Base-by-base conservation (phyloP, 37 sponge, comb jelly and placozoan genomes). In the Spongilla lacustris region DNA sequence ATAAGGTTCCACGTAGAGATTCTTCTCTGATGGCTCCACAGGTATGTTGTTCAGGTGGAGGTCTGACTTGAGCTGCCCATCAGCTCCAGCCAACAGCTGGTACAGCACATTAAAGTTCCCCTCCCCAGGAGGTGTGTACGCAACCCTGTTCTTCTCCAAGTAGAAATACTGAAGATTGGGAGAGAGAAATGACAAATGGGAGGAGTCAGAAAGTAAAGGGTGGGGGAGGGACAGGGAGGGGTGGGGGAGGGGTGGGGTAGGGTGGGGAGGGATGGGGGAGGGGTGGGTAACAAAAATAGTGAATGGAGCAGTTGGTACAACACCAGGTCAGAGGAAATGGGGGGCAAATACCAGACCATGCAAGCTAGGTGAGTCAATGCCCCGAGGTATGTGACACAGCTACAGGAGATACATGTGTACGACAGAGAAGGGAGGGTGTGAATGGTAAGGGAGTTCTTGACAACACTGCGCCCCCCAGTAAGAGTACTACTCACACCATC, bases 51-150 rank as follows among this genome's bases (percentile, higher is more conserved):
- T 77, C 34, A 96, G 83, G 80, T 90, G 36, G 22, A 96, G 89
- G 73, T 96, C 94, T 36, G 74, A 83, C 83, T 83, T 80, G 35
- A 97, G 81, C 68, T 93, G 87, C 6, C 89, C 92, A 70, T 94
- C 94, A 10, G 94, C 92, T 41, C 98, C 98, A 29, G 89, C 91
- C 29, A 97, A 70, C 81, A 99, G 84, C 77, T 99, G 94, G 93
- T 95, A 92, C 92, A 97, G 93, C 73, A 99, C 97, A 83, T 94
- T 91, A 87, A 94, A 99, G 76, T 85, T 94, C 17, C 81, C 80
- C 88, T 99, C 99, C 33, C 92, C 93, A 10, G 84, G 77, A 2
- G 92, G 88, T 27, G 92, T 84, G 71, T 87, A 81, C 68, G 93
- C 94, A 50, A 93, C 91, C 0, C 99, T 84, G 71, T 73, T 83